Percentiles rank a stretch among this genome's conserved stretches.
These are phyloP conservation scores for Drosophila sordidula DNA, from an alignment of 2,888 invertebrate genomes.

Conservation along the genomic window DNA sequence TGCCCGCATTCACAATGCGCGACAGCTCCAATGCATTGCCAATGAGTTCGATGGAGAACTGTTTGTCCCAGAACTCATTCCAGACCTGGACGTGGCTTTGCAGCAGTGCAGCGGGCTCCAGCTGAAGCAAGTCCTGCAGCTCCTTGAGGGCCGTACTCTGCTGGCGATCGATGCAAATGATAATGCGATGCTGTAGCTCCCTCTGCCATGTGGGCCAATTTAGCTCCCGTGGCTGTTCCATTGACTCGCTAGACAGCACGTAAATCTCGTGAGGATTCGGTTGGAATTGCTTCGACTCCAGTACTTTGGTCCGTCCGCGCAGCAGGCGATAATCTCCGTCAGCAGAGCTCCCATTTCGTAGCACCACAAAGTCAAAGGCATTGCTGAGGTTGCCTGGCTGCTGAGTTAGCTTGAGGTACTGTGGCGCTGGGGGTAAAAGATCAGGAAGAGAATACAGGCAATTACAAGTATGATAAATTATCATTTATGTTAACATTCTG, in stretches of 20 bases:
- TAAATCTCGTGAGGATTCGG: conserved; percentile 65
- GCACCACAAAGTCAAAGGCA: conserved; percentile 62
- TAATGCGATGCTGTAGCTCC: conserved; percentile 85
- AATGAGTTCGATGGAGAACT: conserved; percentile 86
- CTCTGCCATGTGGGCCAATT: conserved; percentile 62
- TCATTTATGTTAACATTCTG: too few relatives aligned
- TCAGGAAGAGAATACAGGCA: neutral
- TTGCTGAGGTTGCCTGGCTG: conserved; percentile 57
- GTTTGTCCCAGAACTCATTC: conserved; percentile 85
- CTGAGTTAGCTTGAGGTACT: conserved; percentile 58
- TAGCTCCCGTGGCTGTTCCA: conserved; percentile 65
- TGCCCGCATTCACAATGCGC: conserved; percentile 86
- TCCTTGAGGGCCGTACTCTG: conserved; percentile 85
- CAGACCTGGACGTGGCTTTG: conserved; percentile 86
- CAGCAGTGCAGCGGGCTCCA: conserved; percentile 83
- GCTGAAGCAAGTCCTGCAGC: conserved; percentile 68
- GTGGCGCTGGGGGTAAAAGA: conserved; percentile 44
- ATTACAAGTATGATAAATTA: too few relatives aligned
- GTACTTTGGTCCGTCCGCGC: conserved; percentile 72
- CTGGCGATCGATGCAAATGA: conserved; percentile 86
- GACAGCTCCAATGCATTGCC: conserved; percentile 85
- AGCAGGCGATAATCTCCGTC: conserved; percentile 50
- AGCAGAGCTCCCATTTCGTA: conserved; percentile 46
- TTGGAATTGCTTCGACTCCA: conserved; percentile 79
- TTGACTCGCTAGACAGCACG: conserved; percentile 70